Evolutionary conservation across 2,797 vertebrate species (phyloP), one percentile per base, ranked within the genome.

Genomic region (Microhierax caerulescens): DNA sequence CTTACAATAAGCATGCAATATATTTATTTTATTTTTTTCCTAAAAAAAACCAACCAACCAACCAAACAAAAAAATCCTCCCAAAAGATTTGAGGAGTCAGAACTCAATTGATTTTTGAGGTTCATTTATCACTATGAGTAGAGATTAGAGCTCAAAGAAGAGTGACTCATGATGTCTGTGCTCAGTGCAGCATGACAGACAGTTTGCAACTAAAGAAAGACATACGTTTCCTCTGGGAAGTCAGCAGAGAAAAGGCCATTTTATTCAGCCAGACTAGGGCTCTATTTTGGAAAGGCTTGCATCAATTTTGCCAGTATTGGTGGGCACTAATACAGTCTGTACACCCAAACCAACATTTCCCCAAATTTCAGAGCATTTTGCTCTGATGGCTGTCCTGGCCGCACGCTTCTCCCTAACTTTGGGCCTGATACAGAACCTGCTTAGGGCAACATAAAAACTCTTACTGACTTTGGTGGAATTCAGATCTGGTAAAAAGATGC

Each of bases 131-230:
- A 88, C 90, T 95, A 53, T 73, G 89, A 96, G 90, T 80, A 97
- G 94, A 97, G 95, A 98, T 97, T 95, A 97, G 68, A 94, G 64
- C 81, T 95, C 81, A 97, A 91, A 94, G 90, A 94, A 91, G 74
- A 97, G 92, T 93, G 82, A 96, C 81, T 97, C 80, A 89, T 43
- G 56, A 84, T 85, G 91, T 72, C 81, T 95, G 30, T 91, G 91
- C 70, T 97, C 91, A 92, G 50, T 91, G 96, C 93, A 95, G 94
- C 88, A 50, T 95, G 95, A 95, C 95, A 96, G 96, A 90, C 89
- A 82, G 91, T 80, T 89, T 95, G 60, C 79, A 78, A 96, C 90
- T 86, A 79, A 76, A 95, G 90, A 93, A 48, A 96, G 94, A 85
- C 37, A 67, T 60, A 57, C 48, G 90, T 25, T 88, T 93, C 64